A percentile compares a stretch with the other conserved stretches of the same genome.
Evolutionary conservation across 2,888 invertebrate species (phyloP).

Genomic region (Pinctada fucata): DNA sequence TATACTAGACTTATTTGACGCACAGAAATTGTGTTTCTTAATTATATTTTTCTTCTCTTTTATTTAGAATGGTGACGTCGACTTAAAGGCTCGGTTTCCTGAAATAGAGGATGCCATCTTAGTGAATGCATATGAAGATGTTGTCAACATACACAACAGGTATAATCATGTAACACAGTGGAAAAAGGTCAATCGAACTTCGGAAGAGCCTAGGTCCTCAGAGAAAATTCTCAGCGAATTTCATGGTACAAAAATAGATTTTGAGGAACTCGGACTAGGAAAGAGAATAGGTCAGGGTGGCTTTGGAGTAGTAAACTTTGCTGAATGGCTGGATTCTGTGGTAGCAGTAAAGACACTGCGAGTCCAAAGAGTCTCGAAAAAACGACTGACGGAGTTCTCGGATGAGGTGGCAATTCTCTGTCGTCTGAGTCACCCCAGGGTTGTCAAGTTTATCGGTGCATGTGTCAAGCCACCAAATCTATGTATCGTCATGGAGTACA

Average conservation of each 20-base stretch:
- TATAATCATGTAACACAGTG: conserved; percentile 21
- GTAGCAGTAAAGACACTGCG: conserved; percentile 50
- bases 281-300: conserved; percentile 49
- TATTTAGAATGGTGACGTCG: too few relatives aligned
- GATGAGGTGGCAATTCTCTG: conserved; percentile 42
- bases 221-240: conserved; percentile 27
- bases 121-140: conserved; percentile 12
- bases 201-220: conserved; percentile 32
- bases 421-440: conserved; percentile 40
- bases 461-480: conserved; percentile 43
- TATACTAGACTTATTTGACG: neutral
- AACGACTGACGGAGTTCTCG: conserved; percentile 37
- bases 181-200: conserved; percentile 8
- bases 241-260: conserved; percentile 35
- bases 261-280: conserved; percentile 40
- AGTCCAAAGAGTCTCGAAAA: conserved; percentile 41
- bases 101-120: too few relatives aligned
- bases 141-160: conserved; percentile 20
- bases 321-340: conserved; percentile 41
- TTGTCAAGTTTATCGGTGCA: conserved; percentile 50
- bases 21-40: too few relatives aligned
- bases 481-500: conserved; percentile 51
- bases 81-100: too few relatives aligned
- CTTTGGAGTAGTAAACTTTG: conserved; percentile 48
- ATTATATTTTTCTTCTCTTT: too few relatives aligned